Conservation (phyloP, 2,113 vertebrate species). For the Tringa solitaria region DNA sequence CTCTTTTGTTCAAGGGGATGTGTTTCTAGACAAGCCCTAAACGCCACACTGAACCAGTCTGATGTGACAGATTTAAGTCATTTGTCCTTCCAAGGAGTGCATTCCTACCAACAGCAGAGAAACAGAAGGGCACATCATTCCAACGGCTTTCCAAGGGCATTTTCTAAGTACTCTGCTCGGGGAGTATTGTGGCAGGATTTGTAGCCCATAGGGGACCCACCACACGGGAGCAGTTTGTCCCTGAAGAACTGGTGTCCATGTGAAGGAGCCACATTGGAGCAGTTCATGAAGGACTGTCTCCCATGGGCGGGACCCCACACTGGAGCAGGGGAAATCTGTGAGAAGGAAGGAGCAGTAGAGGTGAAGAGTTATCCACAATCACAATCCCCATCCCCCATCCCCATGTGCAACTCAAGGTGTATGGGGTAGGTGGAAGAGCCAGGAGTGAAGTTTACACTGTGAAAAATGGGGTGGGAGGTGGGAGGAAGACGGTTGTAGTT, state of each 20-base stretch:
- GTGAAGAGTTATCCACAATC: background rate
- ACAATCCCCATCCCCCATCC: background rate
- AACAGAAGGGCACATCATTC: fast-evolving
- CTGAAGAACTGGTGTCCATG: background rate
- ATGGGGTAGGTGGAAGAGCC: background rate
- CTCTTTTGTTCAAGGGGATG: background rate
- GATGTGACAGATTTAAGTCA: background rate
- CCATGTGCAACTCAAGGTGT: background rate
- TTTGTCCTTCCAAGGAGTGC: background rate
- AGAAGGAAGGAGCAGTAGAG: background rate
- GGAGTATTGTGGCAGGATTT: background rate
- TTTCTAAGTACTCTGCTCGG: background rate
- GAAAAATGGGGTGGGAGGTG: background rate
- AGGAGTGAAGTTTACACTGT: background rate
- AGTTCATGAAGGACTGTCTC: background rate
- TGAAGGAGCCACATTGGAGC: background rate
- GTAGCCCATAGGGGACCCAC: no score
- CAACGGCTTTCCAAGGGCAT: background rate
- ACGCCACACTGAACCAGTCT: background rate
- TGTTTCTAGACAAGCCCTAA: background rate
- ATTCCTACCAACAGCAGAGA: background rate
- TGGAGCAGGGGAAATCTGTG: background rate
- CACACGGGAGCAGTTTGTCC: fast-evolving
- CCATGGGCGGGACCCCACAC: fast-evolving
- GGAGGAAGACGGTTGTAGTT: background rate